A percentile compares a stretch with the other conserved stretches of the same genome.
These are phyloP conservation scores for Anneissia japonica DNA, from an alignment of 35 echinoderm and acorn worm species.

Conservation along the genomic window DNA sequence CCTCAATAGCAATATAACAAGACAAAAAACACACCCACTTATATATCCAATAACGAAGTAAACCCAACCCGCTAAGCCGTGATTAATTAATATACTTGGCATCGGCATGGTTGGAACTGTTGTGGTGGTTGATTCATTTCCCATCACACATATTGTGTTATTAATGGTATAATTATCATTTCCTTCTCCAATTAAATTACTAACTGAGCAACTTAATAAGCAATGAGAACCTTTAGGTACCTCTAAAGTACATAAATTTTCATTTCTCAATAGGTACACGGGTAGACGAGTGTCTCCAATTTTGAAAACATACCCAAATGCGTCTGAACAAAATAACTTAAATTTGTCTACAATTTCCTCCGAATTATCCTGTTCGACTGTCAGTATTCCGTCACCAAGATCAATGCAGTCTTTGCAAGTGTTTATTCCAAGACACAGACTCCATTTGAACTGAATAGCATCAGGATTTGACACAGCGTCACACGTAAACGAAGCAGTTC, in stretches of 20 bases:
- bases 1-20: too few relatives aligned
- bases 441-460: not conserved
- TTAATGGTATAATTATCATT: not conserved
- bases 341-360: not conserved
- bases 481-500: not conserved
- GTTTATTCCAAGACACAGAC: not conserved
- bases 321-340: not conserved
- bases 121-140: not conserved
- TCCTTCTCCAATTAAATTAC: not conserved
- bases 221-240: not conserved
- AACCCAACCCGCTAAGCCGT: too few relatives aligned
- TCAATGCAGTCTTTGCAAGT: not conserved
- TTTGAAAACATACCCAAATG: not conserved
- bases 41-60: too few relatives aligned
- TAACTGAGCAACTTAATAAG: not conserved
- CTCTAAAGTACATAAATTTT: not conserved
- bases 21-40: too few relatives aligned
- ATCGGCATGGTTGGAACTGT: not conserved
- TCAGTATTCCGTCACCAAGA: not conserved
- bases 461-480: not conserved
- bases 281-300: not conserved
- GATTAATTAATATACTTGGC: too few relatives aligned
- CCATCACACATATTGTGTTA: not conserved
- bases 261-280: not conserved
- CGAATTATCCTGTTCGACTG: not conserved